These are phyloP conservation scores for Semicossyphus pulcher DNA, from an alignment of 2,113 vertebrate genomes.

Conservation along the genomic window DNA sequence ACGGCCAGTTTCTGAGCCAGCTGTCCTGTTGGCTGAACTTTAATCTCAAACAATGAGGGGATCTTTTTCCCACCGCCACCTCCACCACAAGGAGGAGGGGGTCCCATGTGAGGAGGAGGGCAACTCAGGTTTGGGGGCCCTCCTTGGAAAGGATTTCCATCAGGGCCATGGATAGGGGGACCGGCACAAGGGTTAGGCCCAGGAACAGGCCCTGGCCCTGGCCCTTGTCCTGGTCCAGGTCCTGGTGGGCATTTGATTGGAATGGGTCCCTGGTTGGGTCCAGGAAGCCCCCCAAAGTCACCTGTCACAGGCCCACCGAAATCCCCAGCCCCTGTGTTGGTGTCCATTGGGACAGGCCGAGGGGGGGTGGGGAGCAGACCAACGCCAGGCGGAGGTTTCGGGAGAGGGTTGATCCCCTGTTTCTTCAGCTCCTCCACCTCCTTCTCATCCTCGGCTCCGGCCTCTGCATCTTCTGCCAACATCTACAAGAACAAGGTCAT, in stretches of 20 bases:
- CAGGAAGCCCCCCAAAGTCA: slow-evolving; percentile 67
- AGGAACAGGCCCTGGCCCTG: slow-evolving; percentile 42
- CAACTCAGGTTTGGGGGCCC: slow-evolving; percentile 79
- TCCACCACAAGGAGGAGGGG: slow-evolving; percentile 80
- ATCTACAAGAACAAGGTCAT: slow-evolving; percentile 81
- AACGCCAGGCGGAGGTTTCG: slow-evolving; percentile 89
- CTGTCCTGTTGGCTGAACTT: slow-evolving; percentile 93
- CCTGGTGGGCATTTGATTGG: slow-evolving; percentile 64
- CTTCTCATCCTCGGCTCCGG: slow-evolving; percentile 94
- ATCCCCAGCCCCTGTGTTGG: slow-evolving; percentile 77
- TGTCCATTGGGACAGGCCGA: slow-evolving; percentile 76
- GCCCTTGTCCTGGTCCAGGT: slow-evolving; percentile 28
- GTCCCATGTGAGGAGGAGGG: slow-evolving; percentile 80
- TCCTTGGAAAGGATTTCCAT: slow-evolving; percentile 81
- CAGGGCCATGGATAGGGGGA: slow-evolving; percentile 77
- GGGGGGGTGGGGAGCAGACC: slow-evolving; percentile 89
- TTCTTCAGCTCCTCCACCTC: slow-evolving; percentile 98
- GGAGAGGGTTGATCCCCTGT: slow-evolving; percentile 93
- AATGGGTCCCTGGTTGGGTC: slow-evolving; percentile 70
- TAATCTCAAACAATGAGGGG: slow-evolving; percentile 94
- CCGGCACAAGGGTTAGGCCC: slow-evolving; percentile 64
- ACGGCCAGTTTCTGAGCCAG: slow-evolving; percentile 93
- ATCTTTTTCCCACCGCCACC: slow-evolving; percentile 87
- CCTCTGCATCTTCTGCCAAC: slow-evolving; percentile 93
- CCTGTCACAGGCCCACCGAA: slow-evolving; percentile 54